Evolutionary conservation across 2,113 vertebrate genomes (phyloP).

Genomic region (Otus sunia): DNA sequence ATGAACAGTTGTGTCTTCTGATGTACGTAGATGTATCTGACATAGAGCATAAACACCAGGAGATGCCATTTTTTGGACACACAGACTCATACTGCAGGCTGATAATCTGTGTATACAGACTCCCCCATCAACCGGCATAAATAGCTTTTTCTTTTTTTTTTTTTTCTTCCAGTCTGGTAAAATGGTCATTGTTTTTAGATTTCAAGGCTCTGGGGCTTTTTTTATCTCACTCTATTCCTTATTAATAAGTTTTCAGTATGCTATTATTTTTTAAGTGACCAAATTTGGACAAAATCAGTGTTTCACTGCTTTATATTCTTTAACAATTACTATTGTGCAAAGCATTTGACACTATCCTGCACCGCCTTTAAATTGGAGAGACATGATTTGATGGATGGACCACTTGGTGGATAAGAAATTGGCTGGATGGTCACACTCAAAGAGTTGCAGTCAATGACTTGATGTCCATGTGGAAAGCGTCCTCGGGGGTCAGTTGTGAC

Average conservation of each 20-base stretch:
- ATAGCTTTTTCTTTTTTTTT: neutral
- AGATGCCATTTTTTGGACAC: neutral
- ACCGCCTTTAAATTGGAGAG: too few relatives aligned
- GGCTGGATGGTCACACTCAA: too few relatives aligned
- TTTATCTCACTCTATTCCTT: neutral
- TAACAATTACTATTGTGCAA: neutral
- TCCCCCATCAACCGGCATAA: neutral
- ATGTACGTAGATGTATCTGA: fast-evolving
- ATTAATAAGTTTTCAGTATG: neutral
- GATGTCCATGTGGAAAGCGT: too few relatives aligned
- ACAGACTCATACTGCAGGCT: neutral
- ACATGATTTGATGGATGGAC: too few relatives aligned
- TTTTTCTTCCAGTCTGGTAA: neutral
- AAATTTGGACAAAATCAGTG: neutral
- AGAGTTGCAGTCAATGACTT: too few relatives aligned
- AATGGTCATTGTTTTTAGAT: neutral
- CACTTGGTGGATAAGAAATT: too few relatives aligned
- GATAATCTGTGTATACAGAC: neutral
- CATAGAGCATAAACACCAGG: neutral
- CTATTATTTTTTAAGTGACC: neutral
- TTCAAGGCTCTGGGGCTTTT: neutral
- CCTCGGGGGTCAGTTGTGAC: too few relatives aligned
- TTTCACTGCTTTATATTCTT: neutral
- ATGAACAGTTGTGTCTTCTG: neutral
- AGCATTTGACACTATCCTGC: too few relatives aligned